These are phyloP conservation scores for Clivina fossor DNA, from an alignment of 2,888 invertebrate genomes.

Conservation along the genomic window DNA sequence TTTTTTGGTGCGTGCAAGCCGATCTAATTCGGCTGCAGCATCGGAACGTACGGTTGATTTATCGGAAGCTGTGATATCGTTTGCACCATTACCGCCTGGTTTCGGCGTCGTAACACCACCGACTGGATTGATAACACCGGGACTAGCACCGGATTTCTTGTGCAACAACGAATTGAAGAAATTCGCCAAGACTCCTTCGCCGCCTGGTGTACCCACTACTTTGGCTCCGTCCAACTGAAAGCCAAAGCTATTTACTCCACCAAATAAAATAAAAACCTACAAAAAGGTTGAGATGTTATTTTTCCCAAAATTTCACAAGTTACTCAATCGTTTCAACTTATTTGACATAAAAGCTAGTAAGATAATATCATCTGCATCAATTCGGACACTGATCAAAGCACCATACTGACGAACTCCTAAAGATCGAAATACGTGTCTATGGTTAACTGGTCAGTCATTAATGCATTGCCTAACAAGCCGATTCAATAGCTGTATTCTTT, in stretches of 20 bases:
- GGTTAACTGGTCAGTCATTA: too few species aligned
- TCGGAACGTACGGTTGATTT: slow-evolving; percentile 79
- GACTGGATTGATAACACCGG: slow-evolving; percentile 58
- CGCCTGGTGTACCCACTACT: slow-evolving; percentile 74
- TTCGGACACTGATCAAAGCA: too few species aligned
- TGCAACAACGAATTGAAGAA: slow-evolving; percentile 97
- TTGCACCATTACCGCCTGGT: slow-evolving; percentile 48
- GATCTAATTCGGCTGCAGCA: slow-evolving; percentile 90
- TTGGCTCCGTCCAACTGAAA: slow-evolving; percentile 73
- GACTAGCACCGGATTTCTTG: slow-evolving; percentile 83
- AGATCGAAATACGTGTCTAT: too few species aligned
- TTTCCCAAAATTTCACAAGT: too few species aligned
- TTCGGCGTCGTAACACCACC: slow-evolving; percentile 51
- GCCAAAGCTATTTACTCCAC: slow-evolving; percentile 32
- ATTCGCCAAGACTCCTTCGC: slow-evolving; percentile 93
- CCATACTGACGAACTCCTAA: too few species aligned
- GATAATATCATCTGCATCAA: too few species aligned
- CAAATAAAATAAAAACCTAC: too few species aligned
- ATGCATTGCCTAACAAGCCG: too few species aligned
- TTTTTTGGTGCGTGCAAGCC: slow-evolving; percentile 74
- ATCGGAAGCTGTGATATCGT: slow-evolving; percentile 56
- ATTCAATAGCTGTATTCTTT: too few species aligned
- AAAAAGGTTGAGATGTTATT: too few species aligned
- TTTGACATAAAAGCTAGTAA: too few species aligned
- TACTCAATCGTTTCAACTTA: too few species aligned